These are phyloP conservation scores for Drosophila diplacantha DNA, from an alignment of 2,888 invertebrate species.

Conservation along the genomic window DNA sequence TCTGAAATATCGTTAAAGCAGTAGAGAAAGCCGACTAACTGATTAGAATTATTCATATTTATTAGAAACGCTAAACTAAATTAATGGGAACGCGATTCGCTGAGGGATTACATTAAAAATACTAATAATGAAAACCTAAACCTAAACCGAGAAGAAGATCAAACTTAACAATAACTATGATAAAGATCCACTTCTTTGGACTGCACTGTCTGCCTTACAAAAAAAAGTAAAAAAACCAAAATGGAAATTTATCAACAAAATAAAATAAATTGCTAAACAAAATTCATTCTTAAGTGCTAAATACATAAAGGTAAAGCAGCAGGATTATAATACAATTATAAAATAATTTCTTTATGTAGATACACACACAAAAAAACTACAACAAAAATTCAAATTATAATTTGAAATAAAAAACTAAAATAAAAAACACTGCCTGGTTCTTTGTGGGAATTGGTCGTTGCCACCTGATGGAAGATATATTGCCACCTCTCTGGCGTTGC, in stretches of 20 bases:
- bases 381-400: slow-evolving; percentile 49
- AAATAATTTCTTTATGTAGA: slow-evolving; percentile 57
- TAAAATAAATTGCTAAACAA: slow-evolving; percentile 31
- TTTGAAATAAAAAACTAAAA: slow-evolving; percentile 48
- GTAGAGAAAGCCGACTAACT: no score
- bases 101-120: slow-evolving; percentile 20
- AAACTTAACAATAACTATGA: slow-evolving; percentile 26
- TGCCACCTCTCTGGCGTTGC: no score
- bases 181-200: slow-evolving; percentile 50
- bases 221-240: slow-evolving; percentile 16
- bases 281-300: slow-evolving; percentile 35
- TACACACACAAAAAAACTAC: slow-evolving; percentile 27
- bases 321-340: slow-evolving; percentile 48
- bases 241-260: slow-evolving; percentile 32
- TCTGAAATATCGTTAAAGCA: no score
- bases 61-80: slow-evolving; percentile 45
- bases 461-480: no score
- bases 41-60: slow-evolving; percentile 46
- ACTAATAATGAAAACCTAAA: slow-evolving; percentile 9
- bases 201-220: slow-evolving; percentile 68
- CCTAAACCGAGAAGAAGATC: slow-evolving; percentile 14
- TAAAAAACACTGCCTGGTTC: not conserved
- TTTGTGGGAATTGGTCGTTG: not conserved
- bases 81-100: slow-evolving; percentile 30
- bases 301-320: slow-evolving; percentile 19